These are phyloP conservation scores for Patella depressa DNA, from an alignment of 2,888 invertebrate genomes.

Conservation along the genomic window DNA sequence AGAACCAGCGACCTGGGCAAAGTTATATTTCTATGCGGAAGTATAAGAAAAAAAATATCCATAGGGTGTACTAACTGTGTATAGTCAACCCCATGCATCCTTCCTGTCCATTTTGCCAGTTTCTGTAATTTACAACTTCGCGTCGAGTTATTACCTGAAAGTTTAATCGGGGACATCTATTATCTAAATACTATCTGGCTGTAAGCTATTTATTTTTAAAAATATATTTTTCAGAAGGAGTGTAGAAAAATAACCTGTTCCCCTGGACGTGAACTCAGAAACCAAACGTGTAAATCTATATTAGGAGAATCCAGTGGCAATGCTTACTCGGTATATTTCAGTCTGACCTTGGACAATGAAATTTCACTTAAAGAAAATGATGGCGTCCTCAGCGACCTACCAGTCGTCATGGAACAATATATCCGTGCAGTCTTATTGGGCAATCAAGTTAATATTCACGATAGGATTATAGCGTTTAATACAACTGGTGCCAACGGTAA, in stretches of 20 bases:
- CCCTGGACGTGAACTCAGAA: slow-evolving; percentile 26
- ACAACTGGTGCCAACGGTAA: slow-evolving; percentile 28
- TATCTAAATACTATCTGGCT: too few species aligned
- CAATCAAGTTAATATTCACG: slow-evolving; percentile 17
- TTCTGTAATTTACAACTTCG: not conserved
- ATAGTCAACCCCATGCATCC: not conserved
- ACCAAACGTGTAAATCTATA: slow-evolving; percentile 25
- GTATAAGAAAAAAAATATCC: too few species aligned
- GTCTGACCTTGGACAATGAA: slow-evolving; percentile 6
- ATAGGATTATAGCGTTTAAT: slow-evolving; percentile 34
- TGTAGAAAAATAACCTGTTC: slow-evolving; percentile 34
- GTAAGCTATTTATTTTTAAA: too few species aligned
- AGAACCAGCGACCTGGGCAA: too few species aligned
- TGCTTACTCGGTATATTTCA: slow-evolving; percentile 35
- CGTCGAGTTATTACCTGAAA: too few species aligned
- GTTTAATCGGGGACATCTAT: too few species aligned
- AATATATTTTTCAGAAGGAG: slow-evolving; percentile 22
- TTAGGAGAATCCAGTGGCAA: slow-evolving; percentile 23
- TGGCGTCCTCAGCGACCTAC: slow-evolving; percentile 31
- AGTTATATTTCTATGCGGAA: too few species aligned
- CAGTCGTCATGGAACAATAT: slow-evolving; percentile 28
- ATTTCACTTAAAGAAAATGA: slow-evolving; percentile 25
- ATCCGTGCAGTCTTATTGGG: not conserved
- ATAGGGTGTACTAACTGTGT: too few species aligned
- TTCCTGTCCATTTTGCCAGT: slow-evolving; percentile 6